Conservation (phyloP, 1,140 invertebrate species). For the Calycopis cecrops region DNA sequence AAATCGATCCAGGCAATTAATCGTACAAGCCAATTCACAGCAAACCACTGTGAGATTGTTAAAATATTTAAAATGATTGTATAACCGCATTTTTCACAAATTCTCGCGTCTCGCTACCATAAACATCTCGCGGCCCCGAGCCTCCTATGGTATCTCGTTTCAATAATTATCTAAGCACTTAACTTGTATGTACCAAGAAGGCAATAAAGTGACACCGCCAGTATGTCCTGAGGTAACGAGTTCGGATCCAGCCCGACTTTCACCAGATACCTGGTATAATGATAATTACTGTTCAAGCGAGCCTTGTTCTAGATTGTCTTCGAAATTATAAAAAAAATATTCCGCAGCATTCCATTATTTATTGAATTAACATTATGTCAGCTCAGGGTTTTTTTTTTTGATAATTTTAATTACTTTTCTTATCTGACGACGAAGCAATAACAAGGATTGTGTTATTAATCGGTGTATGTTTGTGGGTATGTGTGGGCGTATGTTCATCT, state of each 20-base stretch:
- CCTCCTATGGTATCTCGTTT: conserved; percentile 57
- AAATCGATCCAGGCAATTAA: not conserved
- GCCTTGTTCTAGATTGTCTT: conserved; percentile 15
- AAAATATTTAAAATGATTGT: conserved; percentile 13
- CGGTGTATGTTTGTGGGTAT: too few species aligned
- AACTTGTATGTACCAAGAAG: conserved; percentile 55
- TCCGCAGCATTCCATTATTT: not conserved
- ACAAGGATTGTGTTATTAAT: too few species aligned
- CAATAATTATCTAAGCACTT: conserved; percentile 55
- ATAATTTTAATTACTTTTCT: too few species aligned
- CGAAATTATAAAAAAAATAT: not conserved
- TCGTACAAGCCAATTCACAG: conserved; percentile 8
- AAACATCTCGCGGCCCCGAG: conserved; percentile 54
- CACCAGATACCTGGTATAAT: conserved; percentile 19
- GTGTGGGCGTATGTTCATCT: too few species aligned
- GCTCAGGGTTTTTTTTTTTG: too few species aligned
- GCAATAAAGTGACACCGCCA: conserved; percentile 39
- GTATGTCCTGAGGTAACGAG: conserved; percentile 29
- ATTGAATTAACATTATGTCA: too few species aligned
- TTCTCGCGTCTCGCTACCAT: conserved; percentile 48
- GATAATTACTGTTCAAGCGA: conserved; percentile 11
- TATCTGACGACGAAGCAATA: too few species aligned
- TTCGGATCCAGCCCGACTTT: conserved; percentile 28
- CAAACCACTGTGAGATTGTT: conserved; percentile 12
- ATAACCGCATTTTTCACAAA: conserved; percentile 65